phyloP scores from a whole-genome alignment of 2,113 vertebrate species.

The Abramis brama region DNA sequence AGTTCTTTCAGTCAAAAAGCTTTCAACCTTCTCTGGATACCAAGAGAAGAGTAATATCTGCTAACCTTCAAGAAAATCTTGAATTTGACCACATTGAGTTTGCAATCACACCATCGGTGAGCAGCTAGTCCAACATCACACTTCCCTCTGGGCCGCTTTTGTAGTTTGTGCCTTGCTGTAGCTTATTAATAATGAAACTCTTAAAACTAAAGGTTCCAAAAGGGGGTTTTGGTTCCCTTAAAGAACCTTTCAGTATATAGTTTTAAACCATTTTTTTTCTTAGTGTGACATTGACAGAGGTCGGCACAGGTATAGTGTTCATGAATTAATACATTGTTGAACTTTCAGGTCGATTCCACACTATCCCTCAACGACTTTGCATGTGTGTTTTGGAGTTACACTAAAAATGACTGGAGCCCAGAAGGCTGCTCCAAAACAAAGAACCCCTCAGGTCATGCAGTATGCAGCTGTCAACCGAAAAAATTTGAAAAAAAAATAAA shows the following conservation, averaged over 20 bases:
- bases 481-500: not conserved
- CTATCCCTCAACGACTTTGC: conserved; percentile 64
- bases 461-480: conserved; percentile 72
- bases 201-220: too few relatives aligned
- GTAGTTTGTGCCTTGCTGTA: too few relatives aligned
- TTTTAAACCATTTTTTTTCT: too few relatives aligned
- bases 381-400: conserved; percentile 77
- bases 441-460: not conserved
- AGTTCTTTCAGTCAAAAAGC: conserved; percentile 59
- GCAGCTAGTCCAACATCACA: not conserved
- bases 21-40: conserved; percentile 15
- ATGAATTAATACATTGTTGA: not conserved
- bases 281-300: not conserved
- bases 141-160: too few relatives aligned
- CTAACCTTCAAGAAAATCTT: not conserved
- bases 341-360: conserved; percentile 23
- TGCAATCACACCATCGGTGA: not conserved
- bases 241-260: too few relatives aligned
- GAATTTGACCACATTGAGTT: conserved; percentile 46
- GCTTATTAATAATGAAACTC: too few relatives aligned
- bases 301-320: not conserved
- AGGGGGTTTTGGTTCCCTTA: too few relatives aligned
- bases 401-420: conserved; percentile 67
- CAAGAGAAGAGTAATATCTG: conserved; percentile 65
- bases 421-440: conserved; percentile 65